These are phyloP conservation scores for Adelphocoris suturalis DNA, from an alignment of 2,888 invertebrate genomes.

Conservation along the genomic window DNA sequence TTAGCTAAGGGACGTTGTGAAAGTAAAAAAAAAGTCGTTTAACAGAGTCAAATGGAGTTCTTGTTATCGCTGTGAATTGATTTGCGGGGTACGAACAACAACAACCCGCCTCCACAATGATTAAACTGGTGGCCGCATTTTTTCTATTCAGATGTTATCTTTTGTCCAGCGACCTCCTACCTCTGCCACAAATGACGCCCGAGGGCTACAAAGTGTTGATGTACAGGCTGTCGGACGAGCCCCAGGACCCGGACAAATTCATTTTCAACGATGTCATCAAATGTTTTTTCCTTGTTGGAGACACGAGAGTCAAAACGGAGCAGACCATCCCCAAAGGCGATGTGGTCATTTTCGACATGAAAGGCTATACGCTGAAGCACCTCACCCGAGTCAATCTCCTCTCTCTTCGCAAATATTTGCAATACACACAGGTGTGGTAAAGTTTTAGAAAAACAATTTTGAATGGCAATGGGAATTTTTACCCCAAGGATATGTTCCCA, in stretches of 20 bases:
- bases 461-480: too few species aligned
- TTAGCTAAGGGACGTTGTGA: too few species aligned
- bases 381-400: slow-evolving; percentile 81
- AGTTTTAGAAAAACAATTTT: too few species aligned
- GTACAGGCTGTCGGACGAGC: slow-evolving; percentile 82
- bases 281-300: slow-evolving; percentile 87
- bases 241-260: slow-evolving; percentile 83
- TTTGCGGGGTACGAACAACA: too few species aligned
- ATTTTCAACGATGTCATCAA: slow-evolving; percentile 84
- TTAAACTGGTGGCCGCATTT: neutral
- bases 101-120: neutral
- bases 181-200: slow-evolving; percentile 84
- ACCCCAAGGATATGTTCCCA: too few species aligned
- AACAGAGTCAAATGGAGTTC: too few species aligned
- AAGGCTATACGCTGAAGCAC: slow-evolving; percentile 83
- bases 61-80: too few species aligned
- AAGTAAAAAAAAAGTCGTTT: too few species aligned
- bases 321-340: slow-evolving; percentile 84
- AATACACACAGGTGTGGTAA: slow-evolving; percentile 83
- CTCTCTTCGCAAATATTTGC: slow-evolving; percentile 85
- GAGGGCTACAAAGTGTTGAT: slow-evolving; percentile 85
- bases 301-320: slow-evolving; percentile 83
- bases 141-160: slow-evolving; percentile 18
- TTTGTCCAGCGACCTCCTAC: slow-evolving; percentile 83
- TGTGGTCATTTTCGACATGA: slow-evolving; percentile 86